Evolutionary conservation across 2,888 invertebrate species (phyloP).

Genomic region (Tricholauxania praeusta): DNA sequence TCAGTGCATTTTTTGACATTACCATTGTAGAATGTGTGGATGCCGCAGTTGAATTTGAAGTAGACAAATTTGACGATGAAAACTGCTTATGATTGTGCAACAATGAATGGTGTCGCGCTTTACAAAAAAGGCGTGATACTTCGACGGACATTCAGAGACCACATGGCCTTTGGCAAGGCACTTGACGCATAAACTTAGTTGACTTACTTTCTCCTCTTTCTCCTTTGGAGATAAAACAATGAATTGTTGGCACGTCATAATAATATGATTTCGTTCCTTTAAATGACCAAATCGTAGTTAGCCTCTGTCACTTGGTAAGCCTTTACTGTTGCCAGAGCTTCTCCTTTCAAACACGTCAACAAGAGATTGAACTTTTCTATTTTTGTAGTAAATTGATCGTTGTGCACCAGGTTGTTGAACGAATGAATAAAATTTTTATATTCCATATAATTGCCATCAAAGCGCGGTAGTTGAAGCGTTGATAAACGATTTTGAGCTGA

Average conservation of each 20-base stretch:
- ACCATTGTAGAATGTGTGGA: too few species aligned
- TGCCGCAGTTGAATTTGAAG: too few species aligned
- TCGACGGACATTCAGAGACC: neutral
- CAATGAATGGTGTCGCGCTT: too few species aligned
- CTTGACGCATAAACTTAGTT: neutral
- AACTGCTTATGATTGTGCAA: too few species aligned
- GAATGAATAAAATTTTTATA: constrained; percentile 37
- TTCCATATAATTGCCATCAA: constrained; percentile 37
- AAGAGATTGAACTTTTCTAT: constrained; percentile 41
- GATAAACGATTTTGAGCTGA: constrained; percentile 20
- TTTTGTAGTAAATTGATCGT: constrained; percentile 16
- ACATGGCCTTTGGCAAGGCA: constrained; percentile 4
- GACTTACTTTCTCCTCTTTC: neutral
- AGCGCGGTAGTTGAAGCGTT: constrained; percentile 26
- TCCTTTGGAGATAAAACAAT: neutral
- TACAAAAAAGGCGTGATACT: too few species aligned
- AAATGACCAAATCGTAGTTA: constrained; percentile 26
- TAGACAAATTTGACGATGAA: too few species aligned
- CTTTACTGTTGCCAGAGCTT: constrained; percentile 20
- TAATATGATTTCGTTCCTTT: constrained; percentile 6
- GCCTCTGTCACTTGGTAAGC: constrained; percentile 34
- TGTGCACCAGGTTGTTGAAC: constrained; percentile 34
- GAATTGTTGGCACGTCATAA: constrained; percentile 1
- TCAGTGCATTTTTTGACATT: too few species aligned
- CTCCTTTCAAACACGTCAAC: constrained; percentile 24